Percentiles rank a stretch among this genome's conserved stretches.
These are phyloP conservation scores for Ophioninae sp. DNA, from an alignment of 2,888 invertebrate species.

Conservation along the genomic window DNA sequence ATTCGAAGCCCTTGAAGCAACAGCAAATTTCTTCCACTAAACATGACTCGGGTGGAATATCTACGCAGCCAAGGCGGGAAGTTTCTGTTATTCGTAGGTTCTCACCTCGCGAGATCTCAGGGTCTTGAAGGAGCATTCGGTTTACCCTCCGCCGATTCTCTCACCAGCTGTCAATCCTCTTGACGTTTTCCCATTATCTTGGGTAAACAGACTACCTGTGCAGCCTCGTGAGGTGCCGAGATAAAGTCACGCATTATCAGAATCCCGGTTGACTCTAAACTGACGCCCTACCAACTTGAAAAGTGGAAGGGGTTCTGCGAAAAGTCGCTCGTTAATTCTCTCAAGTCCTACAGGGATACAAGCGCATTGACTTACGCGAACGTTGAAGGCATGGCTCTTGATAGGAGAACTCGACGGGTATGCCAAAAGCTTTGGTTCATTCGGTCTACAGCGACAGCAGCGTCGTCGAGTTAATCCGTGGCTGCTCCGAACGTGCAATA, in stretches of 20 bases:
- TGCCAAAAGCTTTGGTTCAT: constrained; percentile 37
- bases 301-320: constrained; percentile 3
- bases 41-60: constrained; percentile 55
- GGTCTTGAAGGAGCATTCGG: constrained; percentile 13
- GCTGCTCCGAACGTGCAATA: constrained; percentile 38
- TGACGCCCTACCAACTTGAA: constrained; percentile 20
- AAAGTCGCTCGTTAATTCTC: constrained; percentile 59
- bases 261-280: constrained; percentile 69
- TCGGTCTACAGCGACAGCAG: constrained; percentile 21
- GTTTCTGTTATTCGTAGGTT: constrained; percentile 26
- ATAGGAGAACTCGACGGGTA: neutral
- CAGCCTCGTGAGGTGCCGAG: constrained; percentile 72
- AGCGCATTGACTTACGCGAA: constrained; percentile 51
- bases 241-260: constrained; percentile 79
- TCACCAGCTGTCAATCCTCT: constrained; percentile 62
- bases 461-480: constrained; percentile 7
- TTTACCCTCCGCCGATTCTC: constrained; percentile 29
- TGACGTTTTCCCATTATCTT: constrained; percentile 76
- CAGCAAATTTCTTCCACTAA: constrained; percentile 43
- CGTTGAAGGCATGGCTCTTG: constrained; percentile 27
- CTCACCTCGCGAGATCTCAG: constrained; percentile 40
- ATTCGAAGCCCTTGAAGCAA: constrained; percentile 35
- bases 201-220: constrained; percentile 79
- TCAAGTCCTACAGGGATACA: constrained; percentile 52
- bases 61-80: constrained; percentile 49